phyloP scores from a whole-genome alignment of 2,113 vertebrate genomes.

The Caretta caretta region DNA sequence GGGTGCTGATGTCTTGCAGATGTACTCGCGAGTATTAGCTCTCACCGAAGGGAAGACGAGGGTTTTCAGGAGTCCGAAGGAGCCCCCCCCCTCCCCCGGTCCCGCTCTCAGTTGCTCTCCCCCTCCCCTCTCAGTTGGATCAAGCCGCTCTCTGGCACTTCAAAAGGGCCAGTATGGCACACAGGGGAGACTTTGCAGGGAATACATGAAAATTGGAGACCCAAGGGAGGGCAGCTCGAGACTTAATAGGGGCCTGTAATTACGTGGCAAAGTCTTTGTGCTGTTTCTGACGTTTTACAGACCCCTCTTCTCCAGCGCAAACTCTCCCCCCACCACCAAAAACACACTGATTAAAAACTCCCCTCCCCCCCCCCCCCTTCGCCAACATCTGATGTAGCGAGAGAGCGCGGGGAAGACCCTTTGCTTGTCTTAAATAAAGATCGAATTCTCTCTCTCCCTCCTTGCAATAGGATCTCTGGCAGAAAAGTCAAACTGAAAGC shows the following conservation, averaged over 20 bases:
- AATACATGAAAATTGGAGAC: conserved; percentile 80
- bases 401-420: conserved; percentile 9
- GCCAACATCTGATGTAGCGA: conserved; percentile 53
- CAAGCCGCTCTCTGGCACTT: conserved; percentile 81
- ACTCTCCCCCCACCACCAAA: conserved; percentile 52
- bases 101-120: conserved; percentile 40
- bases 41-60: conserved; percentile 41
- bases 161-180: conserved; percentile 83
- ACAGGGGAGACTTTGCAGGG: conserved; percentile 75
- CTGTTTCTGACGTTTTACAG: conserved; percentile 86
- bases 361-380: conserved; percentile 45
- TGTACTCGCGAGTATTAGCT: conserved; percentile 74
- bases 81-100: conserved; percentile 36
- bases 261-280: conserved; percentile 88
- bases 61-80: conserved; percentile 43
- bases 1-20: conserved; percentile 86
- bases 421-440: conserved; percentile 50
- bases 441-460: conserved; percentile 63
- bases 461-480: conserved; percentile 15
- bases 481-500: conserved; percentile 62
- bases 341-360: conserved; percentile 73
- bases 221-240: conserved; percentile 80
- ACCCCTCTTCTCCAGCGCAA: conserved; percentile 73
- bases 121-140: conserved; percentile 66
- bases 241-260: conserved; percentile 86